A percentile compares a stretch with the other conserved stretches of the same genome.
phyloP scores from a whole-genome alignment of 1,140 invertebrate species.

The Drosophila insularis region DNA sequence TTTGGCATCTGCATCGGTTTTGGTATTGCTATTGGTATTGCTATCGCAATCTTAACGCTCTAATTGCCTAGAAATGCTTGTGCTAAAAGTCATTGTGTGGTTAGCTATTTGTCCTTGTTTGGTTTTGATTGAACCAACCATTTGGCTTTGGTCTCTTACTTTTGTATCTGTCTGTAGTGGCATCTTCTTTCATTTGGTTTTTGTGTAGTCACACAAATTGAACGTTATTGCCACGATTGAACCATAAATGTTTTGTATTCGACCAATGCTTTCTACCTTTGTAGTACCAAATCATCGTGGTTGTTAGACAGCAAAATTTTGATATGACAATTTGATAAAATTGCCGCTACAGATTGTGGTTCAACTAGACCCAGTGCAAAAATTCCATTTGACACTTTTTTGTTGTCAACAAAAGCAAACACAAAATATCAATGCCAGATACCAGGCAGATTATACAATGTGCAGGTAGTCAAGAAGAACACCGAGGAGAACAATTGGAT shows the following conservation, averaged over 20 bases:
- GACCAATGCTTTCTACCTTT: too few relatives aligned
- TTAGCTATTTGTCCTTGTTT: conserved; percentile 13
- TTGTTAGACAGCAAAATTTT: conserved; percentile 46
- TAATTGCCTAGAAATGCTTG: conserved; percentile 57
- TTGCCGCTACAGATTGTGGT: conserved; percentile 5
- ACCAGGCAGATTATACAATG: background rate
- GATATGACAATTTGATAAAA: conserved; percentile 53
- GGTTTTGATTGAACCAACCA: background rate
- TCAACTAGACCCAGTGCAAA: background rate
- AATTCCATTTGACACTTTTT: conserved; percentile 6
- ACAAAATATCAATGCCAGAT: conserved; percentile 21
- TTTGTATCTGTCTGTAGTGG: background rate
- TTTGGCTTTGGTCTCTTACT: background rate
- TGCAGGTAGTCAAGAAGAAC: conserved; percentile 22
- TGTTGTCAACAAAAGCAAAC: conserved; percentile 26
- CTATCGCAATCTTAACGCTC: conserved; percentile 31
- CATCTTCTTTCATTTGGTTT: background rate
- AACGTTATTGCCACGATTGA: conserved; percentile 63
- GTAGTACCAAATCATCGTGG: conserved; percentile 43
- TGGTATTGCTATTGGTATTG: conserved; percentile 26
- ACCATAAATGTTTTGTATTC: conserved; percentile 31
- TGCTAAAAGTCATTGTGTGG: conserved; percentile 25
- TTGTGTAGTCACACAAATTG: conserved; percentile 47
- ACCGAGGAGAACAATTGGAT: background rate
- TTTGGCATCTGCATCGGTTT: background rate